A percentile compares a stretch with the other conserved stretches of the same genome.
Evolutionary conservation across 2,113 vertebrate species (phyloP).

Genomic region (Mustela lutreola): DNA sequence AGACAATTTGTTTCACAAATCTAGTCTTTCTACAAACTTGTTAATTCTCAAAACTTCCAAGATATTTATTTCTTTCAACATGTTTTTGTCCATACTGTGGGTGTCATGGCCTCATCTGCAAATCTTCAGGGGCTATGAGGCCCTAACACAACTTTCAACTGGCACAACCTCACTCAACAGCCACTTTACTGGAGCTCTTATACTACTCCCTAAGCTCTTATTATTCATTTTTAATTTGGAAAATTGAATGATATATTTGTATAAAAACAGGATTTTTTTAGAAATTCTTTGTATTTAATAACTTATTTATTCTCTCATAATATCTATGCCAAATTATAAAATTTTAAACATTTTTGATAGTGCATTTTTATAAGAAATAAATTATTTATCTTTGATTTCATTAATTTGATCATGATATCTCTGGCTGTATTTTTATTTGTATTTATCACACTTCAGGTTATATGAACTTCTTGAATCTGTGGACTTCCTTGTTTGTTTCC

Average conservation of each 20-base stretch:
- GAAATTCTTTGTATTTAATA: not conserved
- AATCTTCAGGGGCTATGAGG: not conserved
- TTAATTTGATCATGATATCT: not conserved
- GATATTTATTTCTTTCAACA: not conserved
- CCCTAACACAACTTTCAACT: not conserved
- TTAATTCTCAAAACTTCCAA: not conserved
- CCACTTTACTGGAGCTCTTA: not conserved
- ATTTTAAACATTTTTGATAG: not conserved
- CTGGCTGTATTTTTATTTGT: not conserved
- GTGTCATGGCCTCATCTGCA: not conserved
- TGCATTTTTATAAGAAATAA: not conserved
- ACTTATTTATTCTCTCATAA: not conserved
- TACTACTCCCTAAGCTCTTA: rapidly evolving
- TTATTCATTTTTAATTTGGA: not conserved
- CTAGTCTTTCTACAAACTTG: not conserved
- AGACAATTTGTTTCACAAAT: constrained; percentile 61
- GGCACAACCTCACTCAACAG: not conserved
- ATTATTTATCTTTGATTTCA: not conserved
- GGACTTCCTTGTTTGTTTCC: not conserved
- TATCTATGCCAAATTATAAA: not conserved
- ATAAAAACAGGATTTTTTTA: not conserved
- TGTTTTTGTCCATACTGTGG: not conserved
- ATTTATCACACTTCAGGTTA: not conserved
- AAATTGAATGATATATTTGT: not conserved
- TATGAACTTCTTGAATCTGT: not conserved